Conservation (phyloP, 2,888 invertebrate species). For the Gastrophysa polygoni region DNA sequence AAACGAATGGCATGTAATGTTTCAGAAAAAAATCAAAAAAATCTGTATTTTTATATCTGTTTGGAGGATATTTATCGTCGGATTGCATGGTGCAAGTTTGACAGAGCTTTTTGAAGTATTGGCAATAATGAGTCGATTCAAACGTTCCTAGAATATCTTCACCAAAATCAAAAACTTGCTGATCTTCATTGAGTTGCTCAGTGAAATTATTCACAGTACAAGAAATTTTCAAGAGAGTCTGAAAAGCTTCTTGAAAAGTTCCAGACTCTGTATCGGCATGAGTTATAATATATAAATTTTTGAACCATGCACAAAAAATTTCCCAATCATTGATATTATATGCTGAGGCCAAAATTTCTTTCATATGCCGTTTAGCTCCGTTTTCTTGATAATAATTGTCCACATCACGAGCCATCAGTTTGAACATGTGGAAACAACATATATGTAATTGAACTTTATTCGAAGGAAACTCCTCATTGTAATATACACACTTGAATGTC, state of each 20-base stretch:
- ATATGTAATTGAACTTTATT: slow-evolving; percentile 7
- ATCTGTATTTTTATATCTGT: not conserved
- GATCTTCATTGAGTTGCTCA: not conserved
- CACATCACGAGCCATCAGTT: slow-evolving; percentile 17
- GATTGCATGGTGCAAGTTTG: not conserved
- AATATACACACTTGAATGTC: not conserved
- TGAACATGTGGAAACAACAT: slow-evolving; percentile 16
- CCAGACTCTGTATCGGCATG: not conserved
- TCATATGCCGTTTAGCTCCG: no score
- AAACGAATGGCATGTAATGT: not conserved
- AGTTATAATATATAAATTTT: not conserved
- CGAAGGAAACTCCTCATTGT: not conserved
- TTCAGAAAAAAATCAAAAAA: not conserved
- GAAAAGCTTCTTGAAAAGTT: not conserved
- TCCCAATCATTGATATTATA: no score
- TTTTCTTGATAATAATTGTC: slow-evolving; percentile 6
- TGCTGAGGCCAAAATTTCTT: no score
- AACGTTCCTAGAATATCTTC: not conserved
- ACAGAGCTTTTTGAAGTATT: not conserved
- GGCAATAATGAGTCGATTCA: not conserved
- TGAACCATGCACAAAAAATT: not conserved
- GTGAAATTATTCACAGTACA: not conserved
- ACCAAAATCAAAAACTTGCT: not conserved
- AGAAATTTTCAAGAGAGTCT: slow-evolving; percentile 5
- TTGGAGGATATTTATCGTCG: not conserved